These are phyloP conservation scores for Calameuta filiformis DNA, from an alignment of 2,888 invertebrate species.

Conservation along the genomic window DNA sequence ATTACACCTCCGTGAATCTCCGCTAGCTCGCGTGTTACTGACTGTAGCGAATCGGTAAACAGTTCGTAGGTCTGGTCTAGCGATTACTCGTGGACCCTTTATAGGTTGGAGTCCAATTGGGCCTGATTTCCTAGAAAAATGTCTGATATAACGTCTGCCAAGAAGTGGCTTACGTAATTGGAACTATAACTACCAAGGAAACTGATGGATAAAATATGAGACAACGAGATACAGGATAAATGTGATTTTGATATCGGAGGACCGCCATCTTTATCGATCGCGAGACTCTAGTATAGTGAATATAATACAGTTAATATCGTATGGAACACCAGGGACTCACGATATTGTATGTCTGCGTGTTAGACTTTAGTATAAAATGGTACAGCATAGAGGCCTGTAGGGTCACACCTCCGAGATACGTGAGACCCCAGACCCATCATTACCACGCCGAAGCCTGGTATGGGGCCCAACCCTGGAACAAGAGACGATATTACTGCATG, in stretches of 20 bases:
- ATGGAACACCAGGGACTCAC: not conserved
- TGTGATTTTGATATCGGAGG: not conserved
- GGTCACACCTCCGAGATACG: conserved; percentile 41
- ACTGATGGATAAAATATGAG: not conserved
- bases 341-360: not conserved
- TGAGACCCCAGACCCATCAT: conserved; percentile 39
- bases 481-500: not conserved
- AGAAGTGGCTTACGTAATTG: conserved; percentile 1
- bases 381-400: conserved; percentile 29
- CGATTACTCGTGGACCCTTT: not conserved
- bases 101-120: not conserved
- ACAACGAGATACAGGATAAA: not conserved
- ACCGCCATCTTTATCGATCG: not conserved
- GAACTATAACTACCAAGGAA: not conserved
- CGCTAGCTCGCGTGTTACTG: not conserved
- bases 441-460: conserved; percentile 27
- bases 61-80: not conserved
- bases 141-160: not conserved
- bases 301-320: not conserved
- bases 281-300: not conserved
- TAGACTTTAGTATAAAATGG: conserved; percentile 23
- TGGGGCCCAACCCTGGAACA: conserved; percentile 11
- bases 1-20: conserved; percentile 13
- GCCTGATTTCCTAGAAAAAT: not conserved
- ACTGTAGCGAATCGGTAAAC: conserved; percentile 15